phyloP scores from a whole-genome alignment of 2,797 vertebrate genomes.

The Caiman crocodilus region DNA sequence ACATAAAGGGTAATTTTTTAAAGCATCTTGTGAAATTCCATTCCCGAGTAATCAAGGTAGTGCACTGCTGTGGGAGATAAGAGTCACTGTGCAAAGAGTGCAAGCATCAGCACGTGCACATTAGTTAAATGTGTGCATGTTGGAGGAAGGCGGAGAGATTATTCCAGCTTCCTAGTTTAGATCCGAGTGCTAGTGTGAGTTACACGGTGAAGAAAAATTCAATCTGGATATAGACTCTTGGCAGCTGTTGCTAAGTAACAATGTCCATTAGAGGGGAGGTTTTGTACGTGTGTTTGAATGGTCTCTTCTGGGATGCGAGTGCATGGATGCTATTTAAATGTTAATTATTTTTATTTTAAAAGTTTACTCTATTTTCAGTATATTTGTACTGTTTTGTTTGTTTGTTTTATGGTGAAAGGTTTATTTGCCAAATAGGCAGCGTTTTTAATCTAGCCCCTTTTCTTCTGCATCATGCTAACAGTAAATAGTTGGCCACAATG shows the following conservation, averaged over 20 bases:
- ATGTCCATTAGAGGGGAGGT: neutral
- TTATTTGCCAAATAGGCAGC: slow-evolving; percentile 41
- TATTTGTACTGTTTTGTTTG: too few species aligned
- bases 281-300: slow-evolving; percentile 1
- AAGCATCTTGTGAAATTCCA: slow-evolving; percentile 24
- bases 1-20: slow-evolving; percentile 22
- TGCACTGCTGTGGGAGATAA: slow-evolving; percentile 19
- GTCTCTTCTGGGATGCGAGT: neutral
- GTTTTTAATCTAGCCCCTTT: neutral
- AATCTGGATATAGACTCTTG: slow-evolving; percentile 11
- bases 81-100: slow-evolving; percentile 9
- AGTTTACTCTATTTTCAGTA: neutral
- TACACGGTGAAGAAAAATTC: slow-evolving; percentile 43
- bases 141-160: slow-evolving; percentile 54
- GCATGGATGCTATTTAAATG: neutral
- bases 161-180: slow-evolving; percentile 33
- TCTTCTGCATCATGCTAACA: neutral
- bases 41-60: slow-evolving; percentile 24
- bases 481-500: neutral
- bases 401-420: neutral
- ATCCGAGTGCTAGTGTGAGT: slow-evolving; percentile 19
- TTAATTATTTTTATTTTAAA: slow-evolving; percentile 33
- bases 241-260: slow-evolving; percentile 33
- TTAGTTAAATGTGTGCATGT: slow-evolving; percentile 2
- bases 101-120: slow-evolving; percentile 30